A percentile compares a stretch with the other conserved stretches of the same genome.
These are phyloP conservation scores for Anableps anableps DNA, from an alignment of 2,797 vertebrate species.

Conservation along the genomic window DNA sequence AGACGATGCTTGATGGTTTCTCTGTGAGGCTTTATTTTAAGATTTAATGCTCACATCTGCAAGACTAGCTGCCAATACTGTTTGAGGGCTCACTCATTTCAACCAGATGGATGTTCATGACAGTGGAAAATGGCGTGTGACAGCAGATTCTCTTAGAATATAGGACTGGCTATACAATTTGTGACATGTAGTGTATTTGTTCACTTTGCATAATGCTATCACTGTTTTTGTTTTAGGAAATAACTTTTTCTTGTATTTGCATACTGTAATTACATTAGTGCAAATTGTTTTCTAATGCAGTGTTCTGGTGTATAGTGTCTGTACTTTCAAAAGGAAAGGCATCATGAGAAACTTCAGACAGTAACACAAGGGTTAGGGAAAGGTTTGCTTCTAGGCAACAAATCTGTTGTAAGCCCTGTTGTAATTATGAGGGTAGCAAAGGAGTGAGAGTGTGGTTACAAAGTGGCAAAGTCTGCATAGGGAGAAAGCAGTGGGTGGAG, in stretches of 20 bases:
- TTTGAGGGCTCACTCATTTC: constrained; percentile 41
- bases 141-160: constrained; percentile 29
- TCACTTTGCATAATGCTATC: background rate
- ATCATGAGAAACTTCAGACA: constrained; percentile 16
- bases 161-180: constrained; percentile 18
- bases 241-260: background rate
- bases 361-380: constrained; percentile 16
- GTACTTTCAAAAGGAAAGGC: constrained; percentile 8
- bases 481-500: constrained; percentile 20
- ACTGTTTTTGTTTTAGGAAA: background rate
- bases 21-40: constrained; percentile 56
- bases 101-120: constrained; percentile 42
- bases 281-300: background rate
- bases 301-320: constrained; percentile 12
- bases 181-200: constrained; percentile 6
- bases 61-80: constrained; percentile 35
- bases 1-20: constrained; percentile 53
- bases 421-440: constrained; percentile 31
- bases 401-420: constrained; percentile 23
- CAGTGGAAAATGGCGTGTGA: constrained; percentile 35
- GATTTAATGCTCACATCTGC: constrained; percentile 48
- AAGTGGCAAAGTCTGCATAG: constrained; percentile 23
- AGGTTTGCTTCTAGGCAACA: constrained; percentile 31
- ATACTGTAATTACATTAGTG: constrained; percentile 2
- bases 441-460: constrained; percentile 16